Base-by-base conservation (phyloP, 1,140 invertebrate species). In the Tyrophagus putrescentiae region DNA sequence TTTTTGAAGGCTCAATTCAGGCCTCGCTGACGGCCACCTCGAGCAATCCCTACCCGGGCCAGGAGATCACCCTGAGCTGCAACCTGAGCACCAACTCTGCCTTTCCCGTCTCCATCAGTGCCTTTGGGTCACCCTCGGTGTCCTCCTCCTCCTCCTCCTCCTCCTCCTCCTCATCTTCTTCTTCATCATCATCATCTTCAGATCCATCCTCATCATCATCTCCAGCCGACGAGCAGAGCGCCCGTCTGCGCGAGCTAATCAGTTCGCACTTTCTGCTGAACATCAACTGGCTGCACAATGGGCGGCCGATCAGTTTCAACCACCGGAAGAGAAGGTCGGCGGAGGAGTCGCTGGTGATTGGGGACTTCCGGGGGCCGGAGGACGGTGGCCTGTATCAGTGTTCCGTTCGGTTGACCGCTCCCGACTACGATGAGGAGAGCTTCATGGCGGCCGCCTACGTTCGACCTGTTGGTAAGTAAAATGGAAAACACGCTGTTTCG, bases 371-470 rank as follows among this genome's bases (percentile, higher is more conserved):
- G 31, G 53, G 62, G 36, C 45, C 54, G 34, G 64, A 65, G 39
- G 62, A 64, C 16, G 62, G 57, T 41, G 64, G 64, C 13, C 53
- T 65, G 42, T 62, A 63, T 41, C 64, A 65, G 34, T 65, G 64
- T 31, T 65, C 61, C 21, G 60, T 63, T 16, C 62, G 41, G 18
- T 29, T 59, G 6, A 59, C 36, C n/a, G 39, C 29, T 32, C 41
- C 41, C 1, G 27, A 62, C 29, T 60, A 60, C 56, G 57, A 64
- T 44, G 61, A 64, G 57, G 63, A 64, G 27, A 62, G 61, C 6
- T 42, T 62, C n/a, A 64, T 64, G 54, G 45, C 61, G 5, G 56
- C 60, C 7, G 57, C 60, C n/a, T 34, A 53, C 16, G 25, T 66
- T 29, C 45, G 58, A 48, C 41, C 64, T 11, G 58, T 62, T 60